Evolutionary conservation across 2,797 vertebrate genomes (phyloP).

Genomic region (Sebastes flavidus): DNA sequence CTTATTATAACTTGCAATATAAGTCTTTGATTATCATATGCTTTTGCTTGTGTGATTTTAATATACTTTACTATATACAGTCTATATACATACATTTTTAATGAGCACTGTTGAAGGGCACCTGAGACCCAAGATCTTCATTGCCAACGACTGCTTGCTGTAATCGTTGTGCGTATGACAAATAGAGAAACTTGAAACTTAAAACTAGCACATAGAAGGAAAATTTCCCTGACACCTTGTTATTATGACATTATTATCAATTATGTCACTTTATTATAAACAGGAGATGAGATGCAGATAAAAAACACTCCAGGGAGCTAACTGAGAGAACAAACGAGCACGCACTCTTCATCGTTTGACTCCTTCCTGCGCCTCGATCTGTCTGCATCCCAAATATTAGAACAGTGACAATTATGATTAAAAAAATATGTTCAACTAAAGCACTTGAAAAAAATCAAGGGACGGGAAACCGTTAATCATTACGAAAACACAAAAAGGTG

Average conservation of each 20-base stretch:
- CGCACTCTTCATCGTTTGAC: conserved; percentile 27
- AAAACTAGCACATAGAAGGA: not conserved
- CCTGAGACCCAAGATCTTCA: no score
- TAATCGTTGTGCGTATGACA: no score
- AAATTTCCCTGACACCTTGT: not conserved
- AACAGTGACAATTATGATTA: conserved; percentile 16
- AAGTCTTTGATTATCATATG: no score
- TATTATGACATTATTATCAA: conserved; percentile 34
- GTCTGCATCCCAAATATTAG: conserved; percentile 11
- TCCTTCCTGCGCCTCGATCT: conserved; percentile 16
- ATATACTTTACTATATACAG: no score
- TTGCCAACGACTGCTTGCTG: no score
- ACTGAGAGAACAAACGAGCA: conserved; percentile 17
- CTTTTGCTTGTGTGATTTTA: no score
- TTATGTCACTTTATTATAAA: conserved; percentile 1
- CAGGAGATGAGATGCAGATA: conserved; percentile 46
- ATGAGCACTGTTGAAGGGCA: no score
- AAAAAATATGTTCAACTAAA: conserved; percentile 27
- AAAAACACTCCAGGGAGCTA: conserved; percentile 26
- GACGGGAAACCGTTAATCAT: not conserved
- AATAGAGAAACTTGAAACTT: no score
- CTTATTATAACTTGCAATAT: no score
- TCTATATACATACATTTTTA: no score
- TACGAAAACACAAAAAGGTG: conserved; percentile 11
- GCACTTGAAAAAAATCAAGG: conserved; percentile 35